These are phyloP conservation scores for Anoplopoma fimbria DNA, from an alignment of 2,113 vertebrate species.

Conservation along the genomic window DNA sequence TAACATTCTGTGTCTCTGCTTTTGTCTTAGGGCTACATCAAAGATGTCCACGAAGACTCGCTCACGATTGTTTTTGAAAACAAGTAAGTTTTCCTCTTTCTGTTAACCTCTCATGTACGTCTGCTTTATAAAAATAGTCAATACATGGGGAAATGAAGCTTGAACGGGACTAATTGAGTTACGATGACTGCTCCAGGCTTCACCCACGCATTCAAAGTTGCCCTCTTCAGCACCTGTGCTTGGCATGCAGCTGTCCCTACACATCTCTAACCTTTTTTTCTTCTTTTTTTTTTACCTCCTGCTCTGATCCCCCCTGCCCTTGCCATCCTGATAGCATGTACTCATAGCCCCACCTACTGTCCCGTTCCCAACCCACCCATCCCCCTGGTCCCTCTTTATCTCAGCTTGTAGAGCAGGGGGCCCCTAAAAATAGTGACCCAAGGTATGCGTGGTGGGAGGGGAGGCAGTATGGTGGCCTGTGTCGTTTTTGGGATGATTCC, in stretches of 20 bases:
- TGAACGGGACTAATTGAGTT: slow-evolving; percentile 13
- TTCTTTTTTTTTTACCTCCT: slow-evolving; percentile 31
- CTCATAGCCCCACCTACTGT: slow-evolving; percentile 44
- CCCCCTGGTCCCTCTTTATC: slow-evolving; percentile 70
- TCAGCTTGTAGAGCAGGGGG: slow-evolving; percentile 43
- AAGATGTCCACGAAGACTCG: slow-evolving; percentile 94
- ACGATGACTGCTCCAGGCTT: neutral
- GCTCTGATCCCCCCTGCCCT: slow-evolving; percentile 12
- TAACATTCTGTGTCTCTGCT: slow-evolving; percentile 29
- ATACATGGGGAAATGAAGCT: neutral
- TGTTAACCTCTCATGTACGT: neutral
- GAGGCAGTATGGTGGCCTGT: slow-evolving; percentile 50
- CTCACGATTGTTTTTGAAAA: slow-evolving; percentile 95
- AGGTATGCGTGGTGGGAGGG: slow-evolving; percentile 71
- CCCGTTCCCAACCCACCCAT: slow-evolving; percentile 30
- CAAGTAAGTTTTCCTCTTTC: slow-evolving; percentile 87
- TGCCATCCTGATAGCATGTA: slow-evolving; percentile 42
- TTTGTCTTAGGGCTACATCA: slow-evolving; percentile 89
- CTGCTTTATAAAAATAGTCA: neutral
- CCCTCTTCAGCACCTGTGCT: slow-evolving; percentile 69
- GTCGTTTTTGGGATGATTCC: slow-evolving; percentile 66
- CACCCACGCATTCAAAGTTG: slow-evolving; percentile 29
- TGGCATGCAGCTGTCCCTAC: slow-evolving; percentile 71
- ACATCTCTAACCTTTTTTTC: slow-evolving; percentile 49
- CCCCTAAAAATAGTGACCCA: slow-evolving; percentile 80